A percentile compares a stretch with the other conserved stretches of the same genome.
These are phyloP conservation scores for Polyommatus iphigenia DNA, from an alignment of 2,888 invertebrate genomes.

Conservation along the genomic window DNA sequence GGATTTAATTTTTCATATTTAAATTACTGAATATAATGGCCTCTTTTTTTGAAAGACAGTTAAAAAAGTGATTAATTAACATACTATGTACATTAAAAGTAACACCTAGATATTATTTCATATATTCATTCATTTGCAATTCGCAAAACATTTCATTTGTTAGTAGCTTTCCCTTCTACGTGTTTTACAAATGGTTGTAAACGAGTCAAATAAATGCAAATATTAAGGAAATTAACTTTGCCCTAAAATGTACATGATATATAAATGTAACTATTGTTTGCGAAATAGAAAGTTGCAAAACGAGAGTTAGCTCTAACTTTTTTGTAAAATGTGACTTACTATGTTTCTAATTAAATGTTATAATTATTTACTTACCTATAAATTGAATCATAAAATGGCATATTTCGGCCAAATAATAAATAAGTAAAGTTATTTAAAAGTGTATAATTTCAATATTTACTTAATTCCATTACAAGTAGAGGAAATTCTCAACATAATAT, in stretches of 20 bases:
- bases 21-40: neutral
- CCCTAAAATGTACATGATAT: neutral
- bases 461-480: neutral
- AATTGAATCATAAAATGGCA: too few relatives aligned
- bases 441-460: neutral
- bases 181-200: neutral
- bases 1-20: neutral
- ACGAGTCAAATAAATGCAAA: neutral
- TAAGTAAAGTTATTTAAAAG: too few relatives aligned
- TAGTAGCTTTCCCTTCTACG: constrained; percentile 3
- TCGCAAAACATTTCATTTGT: constrained; percentile 12
- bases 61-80: neutral
- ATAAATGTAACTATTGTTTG: neutral
- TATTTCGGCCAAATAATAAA: too few relatives aligned
- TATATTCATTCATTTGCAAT: neutral
- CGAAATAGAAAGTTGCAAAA: neutral
- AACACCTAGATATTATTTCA: neutral
- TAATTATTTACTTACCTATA: too few relatives aligned
- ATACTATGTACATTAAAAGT: neutral
- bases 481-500: neutral
- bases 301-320: neutral
- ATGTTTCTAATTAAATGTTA: neutral
- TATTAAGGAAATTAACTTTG: neutral
- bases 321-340: neutral
- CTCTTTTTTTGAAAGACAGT: neutral